phyloP scores from a whole-genome alignment of 2,888 invertebrate genomes.

The Loripinus fragilis region DNA sequence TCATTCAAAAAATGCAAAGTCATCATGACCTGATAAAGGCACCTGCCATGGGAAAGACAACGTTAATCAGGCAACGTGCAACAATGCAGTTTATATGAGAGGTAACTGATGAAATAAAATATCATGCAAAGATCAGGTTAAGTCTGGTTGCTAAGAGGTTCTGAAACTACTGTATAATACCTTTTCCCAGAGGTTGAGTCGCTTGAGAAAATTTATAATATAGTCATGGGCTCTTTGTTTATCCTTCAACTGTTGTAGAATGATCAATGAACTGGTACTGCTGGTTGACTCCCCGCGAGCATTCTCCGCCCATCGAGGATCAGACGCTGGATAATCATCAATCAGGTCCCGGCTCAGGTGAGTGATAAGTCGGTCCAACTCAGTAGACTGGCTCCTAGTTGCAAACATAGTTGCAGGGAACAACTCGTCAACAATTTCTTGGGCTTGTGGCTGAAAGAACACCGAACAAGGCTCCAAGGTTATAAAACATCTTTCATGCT shows the following conservation, averaged over 20 bases:
- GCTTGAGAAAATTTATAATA: conserved; percentile 88
- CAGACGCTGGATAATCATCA: conserved; percentile 94
- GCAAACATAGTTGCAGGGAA: conserved; percentile 77
- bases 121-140: no score
- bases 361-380: conserved; percentile 87
- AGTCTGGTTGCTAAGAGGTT: no score
- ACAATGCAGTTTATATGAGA: no score
- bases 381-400: conserved; percentile 74
- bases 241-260: conserved; percentile 93
- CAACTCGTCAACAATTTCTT: conserved; percentile 84
- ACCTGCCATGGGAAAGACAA: no score
- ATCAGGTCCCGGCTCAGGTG: conserved; percentile 90
- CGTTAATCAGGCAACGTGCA: no score
- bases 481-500: no score
- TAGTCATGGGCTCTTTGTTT: conserved; percentile 92
- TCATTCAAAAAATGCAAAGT: no score
- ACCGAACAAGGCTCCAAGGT: no score
- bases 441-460: conserved; percentile 82
- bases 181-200: conserved; percentile 81
- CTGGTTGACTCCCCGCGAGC: conserved; percentile 86
- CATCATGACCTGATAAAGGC: no score
- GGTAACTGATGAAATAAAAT: no score
- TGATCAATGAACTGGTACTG: conserved; percentile 92
- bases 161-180: conserved; percentile 63
- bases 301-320: conserved; percentile 90